phyloP scores from a whole-genome alignment of 2,888 invertebrate genomes.

The Microdon myrmicae region DNA sequence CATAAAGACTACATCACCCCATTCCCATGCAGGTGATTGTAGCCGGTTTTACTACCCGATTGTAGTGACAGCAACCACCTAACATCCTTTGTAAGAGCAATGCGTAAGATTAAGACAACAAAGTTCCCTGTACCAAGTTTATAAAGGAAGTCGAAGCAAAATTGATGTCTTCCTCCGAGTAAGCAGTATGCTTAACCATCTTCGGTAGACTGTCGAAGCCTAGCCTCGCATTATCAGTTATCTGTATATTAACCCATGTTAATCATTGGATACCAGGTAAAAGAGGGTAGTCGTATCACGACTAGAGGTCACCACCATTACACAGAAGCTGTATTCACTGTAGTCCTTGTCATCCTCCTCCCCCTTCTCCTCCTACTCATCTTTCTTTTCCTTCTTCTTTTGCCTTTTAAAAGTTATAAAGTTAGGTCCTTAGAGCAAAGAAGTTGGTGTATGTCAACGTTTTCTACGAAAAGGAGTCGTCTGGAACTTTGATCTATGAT shows the following conservation, averaged over 20 bases:
- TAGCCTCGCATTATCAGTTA: not conserved
- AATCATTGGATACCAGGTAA: conserved; percentile 24
- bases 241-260: conserved; percentile 11
- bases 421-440: conserved; percentile 19
- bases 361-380: conserved; percentile 13
- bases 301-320: too few relatives aligned
- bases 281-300: conserved; percentile 15
- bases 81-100: conserved; percentile 37
- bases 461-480: conserved; percentile 42
- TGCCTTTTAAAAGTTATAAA: conserved; percentile 4
- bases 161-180: conserved; percentile 33
- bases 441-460: conserved; percentile 38
- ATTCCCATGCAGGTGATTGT: conserved; percentile 1
- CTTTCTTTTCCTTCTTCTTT: not conserved
- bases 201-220: conserved; percentile 1
- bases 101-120: conserved; percentile 16
- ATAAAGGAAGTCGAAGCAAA: conserved; percentile 30
- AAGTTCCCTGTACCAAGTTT: conserved; percentile 29
- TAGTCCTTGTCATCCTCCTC: conserved; percentile 25
- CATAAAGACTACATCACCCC: conserved; percentile 11
- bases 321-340: too few relatives aligned
- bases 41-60: not conserved
- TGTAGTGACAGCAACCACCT: too few relatives aligned
- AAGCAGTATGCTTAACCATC: conserved; percentile 17
- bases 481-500: conserved; percentile 46